Base-by-base conservation (phyloP, 1,140 invertebrate species). In the Danaus plexippus region DNA sequence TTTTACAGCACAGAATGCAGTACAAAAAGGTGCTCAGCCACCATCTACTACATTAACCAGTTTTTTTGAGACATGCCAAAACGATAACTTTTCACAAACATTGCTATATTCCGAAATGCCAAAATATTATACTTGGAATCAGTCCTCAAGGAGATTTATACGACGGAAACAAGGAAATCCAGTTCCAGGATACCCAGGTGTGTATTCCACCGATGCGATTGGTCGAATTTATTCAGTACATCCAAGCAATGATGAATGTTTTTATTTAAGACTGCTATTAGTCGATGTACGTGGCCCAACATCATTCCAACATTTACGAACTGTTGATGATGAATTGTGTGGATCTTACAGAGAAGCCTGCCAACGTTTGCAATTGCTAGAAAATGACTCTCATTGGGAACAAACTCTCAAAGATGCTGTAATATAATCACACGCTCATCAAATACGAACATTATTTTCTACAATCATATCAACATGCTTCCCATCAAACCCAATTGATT, bases 231-330 rank as follows among this genome's bases (percentile, higher is more conserved):
- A 83, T 57, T 70, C 67, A 12, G 67, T 87, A 8, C 68, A 75
- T 69, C 75, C 75, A 10, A 77, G 63, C 9, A 66, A 78, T 40
- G 57, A 56, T 48, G 80, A 87, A 67, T 72, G 75, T 48, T 88
- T 57, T 65, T 73, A 76, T 73, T 63, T 88, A 18, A 53, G 79
- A 45, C 9, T 88, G 54, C 57, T 88, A 11, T 68, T 87, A 45
- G 61, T 74, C 9, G 77, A 86, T 69, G 78, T 89, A 48, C 72
- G 69, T 66, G 88, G 88, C 9, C 81, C 88, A 63, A 87, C 65
- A 70, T 86, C 75, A 53, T 88, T 89, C 61, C 10, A 74, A 64
- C n/a, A 79, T 64, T 60, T 89, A 52, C 67, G 67, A 83, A 89
- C 77, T 48, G 71, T 88, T 54, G 61, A 87, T 77, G 80, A 77